These are phyloP conservation scores for Campoletis sonorensis DNA, from an alignment of 1,140 invertebrate species.

Conservation along the genomic window DNA sequence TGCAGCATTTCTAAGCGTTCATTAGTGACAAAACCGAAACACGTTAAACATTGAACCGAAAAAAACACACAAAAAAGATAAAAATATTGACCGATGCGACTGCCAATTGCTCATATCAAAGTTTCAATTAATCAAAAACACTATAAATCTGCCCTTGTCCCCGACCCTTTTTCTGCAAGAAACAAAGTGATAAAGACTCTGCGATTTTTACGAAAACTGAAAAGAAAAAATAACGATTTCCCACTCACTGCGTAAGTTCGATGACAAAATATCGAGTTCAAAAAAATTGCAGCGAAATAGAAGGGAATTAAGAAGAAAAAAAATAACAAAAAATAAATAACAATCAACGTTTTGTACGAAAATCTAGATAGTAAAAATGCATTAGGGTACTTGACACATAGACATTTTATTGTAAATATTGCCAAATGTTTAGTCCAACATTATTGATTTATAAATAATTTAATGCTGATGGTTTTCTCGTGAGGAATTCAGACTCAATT, in stretches of 20 bases:
- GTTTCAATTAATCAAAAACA: conserved; percentile 36
- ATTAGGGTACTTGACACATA: conserved; percentile 55
- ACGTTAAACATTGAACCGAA: neutral
- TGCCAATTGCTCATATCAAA: conserved; percentile 73
- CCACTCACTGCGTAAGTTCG: neutral
- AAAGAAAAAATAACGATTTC: neutral
- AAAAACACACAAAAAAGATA: conserved; percentile 25
- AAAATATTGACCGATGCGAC: conserved; percentile 60
- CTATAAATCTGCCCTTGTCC: neutral
- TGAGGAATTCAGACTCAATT: no score
- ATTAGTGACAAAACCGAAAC: conserved; percentile 19
- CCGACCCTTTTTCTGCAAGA: neutral
- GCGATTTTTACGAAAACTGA: neutral
- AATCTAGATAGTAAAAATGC: conserved; percentile 64
- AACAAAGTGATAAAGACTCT: neutral
- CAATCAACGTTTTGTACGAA: conserved; percentile 71
- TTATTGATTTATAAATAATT: conserved; percentile 14
- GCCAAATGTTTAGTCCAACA: conserved; percentile 49
- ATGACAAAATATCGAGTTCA: neutral
- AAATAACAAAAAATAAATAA: conserved; percentile 50
- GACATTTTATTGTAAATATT: conserved; percentile 66
- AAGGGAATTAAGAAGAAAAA: conserved; percentile 1
- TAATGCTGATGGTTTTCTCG: no score
- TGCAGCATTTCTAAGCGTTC: conserved; percentile 26
- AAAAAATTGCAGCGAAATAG: neutral